These are phyloP conservation scores for Hirundo rustica DNA, from an alignment of 2,797 vertebrate genomes.

Conservation along the genomic window DNA sequence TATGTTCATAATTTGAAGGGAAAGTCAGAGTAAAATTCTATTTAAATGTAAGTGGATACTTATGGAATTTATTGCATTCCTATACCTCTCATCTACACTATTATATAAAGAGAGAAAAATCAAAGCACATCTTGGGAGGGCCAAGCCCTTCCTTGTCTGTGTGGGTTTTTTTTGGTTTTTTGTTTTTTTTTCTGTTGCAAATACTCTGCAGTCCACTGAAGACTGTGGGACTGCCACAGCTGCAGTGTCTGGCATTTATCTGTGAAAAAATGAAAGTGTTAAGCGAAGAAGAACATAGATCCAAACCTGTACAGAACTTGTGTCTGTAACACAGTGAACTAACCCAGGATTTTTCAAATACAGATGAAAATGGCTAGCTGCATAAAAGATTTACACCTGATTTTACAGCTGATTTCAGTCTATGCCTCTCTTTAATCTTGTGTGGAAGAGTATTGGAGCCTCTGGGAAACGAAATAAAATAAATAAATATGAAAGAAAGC, in stretches of 20 bases:
- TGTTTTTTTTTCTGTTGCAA: background rate
- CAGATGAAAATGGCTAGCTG: background rate
- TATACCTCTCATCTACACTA: background rate
- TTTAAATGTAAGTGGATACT: background rate
- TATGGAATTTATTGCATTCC: background rate
- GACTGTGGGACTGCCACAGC: background rate
- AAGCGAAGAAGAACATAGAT: background rate
- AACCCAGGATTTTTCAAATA: background rate
- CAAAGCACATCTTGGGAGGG: background rate
- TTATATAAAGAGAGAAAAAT: background rate
- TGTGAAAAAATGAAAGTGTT: background rate
- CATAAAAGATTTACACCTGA: background rate
- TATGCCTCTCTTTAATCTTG: background rate
- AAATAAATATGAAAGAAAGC: background rate
- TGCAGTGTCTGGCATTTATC: background rate
- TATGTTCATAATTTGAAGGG: background rate
- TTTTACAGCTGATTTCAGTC: background rate
- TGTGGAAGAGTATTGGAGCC: background rate
- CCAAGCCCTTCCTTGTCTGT: background rate
- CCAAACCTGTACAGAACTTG: background rate
- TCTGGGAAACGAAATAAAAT: background rate
- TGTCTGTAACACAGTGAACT: background rate
- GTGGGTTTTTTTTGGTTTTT: no score
- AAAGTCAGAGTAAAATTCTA: background rate
- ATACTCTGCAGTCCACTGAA: fast-evolving